phyloP scores from a whole-genome alignment of 2,113 vertebrate genomes.

The Eurypyga helias region DNA sequence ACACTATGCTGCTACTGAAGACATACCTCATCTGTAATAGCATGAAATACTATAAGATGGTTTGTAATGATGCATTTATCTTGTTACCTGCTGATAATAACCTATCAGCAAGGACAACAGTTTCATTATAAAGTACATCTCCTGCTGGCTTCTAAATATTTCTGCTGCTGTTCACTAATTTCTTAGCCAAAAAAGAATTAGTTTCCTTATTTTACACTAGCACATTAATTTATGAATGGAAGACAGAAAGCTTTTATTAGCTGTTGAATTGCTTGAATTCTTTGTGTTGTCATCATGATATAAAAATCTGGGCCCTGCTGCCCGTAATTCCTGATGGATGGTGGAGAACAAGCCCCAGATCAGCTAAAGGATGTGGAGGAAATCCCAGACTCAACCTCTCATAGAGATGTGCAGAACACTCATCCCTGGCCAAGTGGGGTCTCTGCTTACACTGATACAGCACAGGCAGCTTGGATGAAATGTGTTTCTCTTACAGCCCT shows the following conservation, averaged over 20 bases:
- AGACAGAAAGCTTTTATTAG: background rate
- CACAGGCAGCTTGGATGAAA: background rate
- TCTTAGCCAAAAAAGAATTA: background rate
- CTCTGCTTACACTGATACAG: background rate
- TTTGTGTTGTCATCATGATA: background rate
- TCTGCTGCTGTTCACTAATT: background rate
- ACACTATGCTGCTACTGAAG: background rate
- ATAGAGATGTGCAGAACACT: background rate
- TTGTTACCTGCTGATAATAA: constrained; percentile 59
- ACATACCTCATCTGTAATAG: background rate
- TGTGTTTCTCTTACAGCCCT: background rate
- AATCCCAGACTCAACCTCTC: background rate
- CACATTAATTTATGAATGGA: background rate
- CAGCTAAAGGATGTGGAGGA: background rate
- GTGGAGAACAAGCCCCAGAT: background rate
- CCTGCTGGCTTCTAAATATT: constrained; percentile 11
- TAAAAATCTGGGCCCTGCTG: background rate
- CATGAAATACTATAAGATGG: background rate
- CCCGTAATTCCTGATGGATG: background rate
- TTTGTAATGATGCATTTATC: background rate
- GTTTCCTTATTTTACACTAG: background rate
- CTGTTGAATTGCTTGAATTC: background rate
- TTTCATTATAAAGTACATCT: constrained; percentile 48
- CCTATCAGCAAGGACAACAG: background rate
- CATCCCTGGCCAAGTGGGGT: background rate